phyloP scores from a whole-genome alignment of 2,888 invertebrate genomes.

The Trimorus sp. region DNA sequence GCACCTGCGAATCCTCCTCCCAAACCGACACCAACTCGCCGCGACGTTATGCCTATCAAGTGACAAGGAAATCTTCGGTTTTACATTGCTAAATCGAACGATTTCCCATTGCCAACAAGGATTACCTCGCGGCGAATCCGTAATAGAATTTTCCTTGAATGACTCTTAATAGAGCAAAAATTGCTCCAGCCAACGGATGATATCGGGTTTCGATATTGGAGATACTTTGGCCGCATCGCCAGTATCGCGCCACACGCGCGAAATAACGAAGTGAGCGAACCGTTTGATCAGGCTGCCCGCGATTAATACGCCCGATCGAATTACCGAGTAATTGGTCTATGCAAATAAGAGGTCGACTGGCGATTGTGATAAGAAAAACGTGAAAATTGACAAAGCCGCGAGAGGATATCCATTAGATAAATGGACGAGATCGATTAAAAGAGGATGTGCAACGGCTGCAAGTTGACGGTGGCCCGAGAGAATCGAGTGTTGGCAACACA shows the following conservation, averaged over 20 bases:
- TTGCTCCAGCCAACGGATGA: constrained; percentile 6
- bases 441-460: constrained; percentile 22
- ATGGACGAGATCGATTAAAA: constrained; percentile 55
- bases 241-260: constrained; percentile 20
- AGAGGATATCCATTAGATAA: constrained; percentile 49
- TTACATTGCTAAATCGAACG: not conserved
- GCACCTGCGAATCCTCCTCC: too few species aligned
- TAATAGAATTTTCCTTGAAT: constrained; percentile 3
- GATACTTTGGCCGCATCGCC: constrained; percentile 1
- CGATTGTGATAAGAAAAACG: constrained; percentile 16
- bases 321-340: constrained; percentile 35
- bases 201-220: constrained; percentile 16
- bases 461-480: constrained; percentile 37
- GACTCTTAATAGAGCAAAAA: constrained; percentile 15
- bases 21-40: too few species aligned
- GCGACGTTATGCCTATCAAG: too few species aligned
- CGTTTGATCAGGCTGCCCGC: constrained; percentile 1
- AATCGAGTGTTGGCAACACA: constrained; percentile 49
- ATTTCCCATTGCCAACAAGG: not conserved
- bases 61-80: too few species aligned
- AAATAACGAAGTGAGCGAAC: constrained; percentile 8
- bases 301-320: constrained; percentile 16
- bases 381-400: constrained; percentile 29
- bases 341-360: constrained; percentile 28
- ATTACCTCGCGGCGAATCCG: not conserved